Conservation (phyloP, 2,888 invertebrate genomes). For the Euclidia mi region DNA sequence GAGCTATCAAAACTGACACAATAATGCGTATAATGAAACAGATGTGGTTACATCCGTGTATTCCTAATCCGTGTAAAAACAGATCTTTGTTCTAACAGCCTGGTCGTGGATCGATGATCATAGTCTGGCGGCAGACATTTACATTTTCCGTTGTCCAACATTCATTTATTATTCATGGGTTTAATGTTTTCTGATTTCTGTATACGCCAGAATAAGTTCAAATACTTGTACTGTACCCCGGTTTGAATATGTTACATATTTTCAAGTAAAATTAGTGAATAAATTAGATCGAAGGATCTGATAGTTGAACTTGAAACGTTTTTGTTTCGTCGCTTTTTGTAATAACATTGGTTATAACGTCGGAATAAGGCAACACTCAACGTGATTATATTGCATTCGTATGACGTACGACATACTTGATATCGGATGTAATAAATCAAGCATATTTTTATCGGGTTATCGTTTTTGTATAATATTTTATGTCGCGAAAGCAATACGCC, state of each 20-base stretch:
- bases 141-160: constrained; percentile 61
- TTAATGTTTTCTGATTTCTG: constrained; percentile 58
- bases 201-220: constrained; percentile 29
- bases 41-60: constrained; percentile 5
- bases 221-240: constrained; percentile 5
- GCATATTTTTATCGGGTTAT: constrained; percentile 38
- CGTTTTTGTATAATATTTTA: constrained; percentile 43
- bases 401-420: constrained; percentile 20
- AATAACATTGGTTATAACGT: background rate
- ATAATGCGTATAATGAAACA: constrained; percentile 8
- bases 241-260: constrained; percentile 9
- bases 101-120: constrained; percentile 57
- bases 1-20: constrained; percentile 1
- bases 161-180: constrained; percentile 65
- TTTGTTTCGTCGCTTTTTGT: constrained; percentile 3
- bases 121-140: constrained; percentile 59
- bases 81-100: constrained; percentile 37
- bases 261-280: constrained; percentile 24
- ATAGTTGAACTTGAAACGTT: constrained; percentile 14
- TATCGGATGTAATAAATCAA: constrained; percentile 24
- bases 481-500: constrained; percentile 65
- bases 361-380: background rate
- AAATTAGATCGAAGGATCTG: constrained; percentile 20
- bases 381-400: background rate
- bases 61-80: constrained; percentile 14